Percentiles rank a stretch among this genome's conserved stretches.
Evolutionary conservation across 2,113 vertebrate genomes (phyloP).

Genomic region (Sinosuthora webbiana): DNA sequence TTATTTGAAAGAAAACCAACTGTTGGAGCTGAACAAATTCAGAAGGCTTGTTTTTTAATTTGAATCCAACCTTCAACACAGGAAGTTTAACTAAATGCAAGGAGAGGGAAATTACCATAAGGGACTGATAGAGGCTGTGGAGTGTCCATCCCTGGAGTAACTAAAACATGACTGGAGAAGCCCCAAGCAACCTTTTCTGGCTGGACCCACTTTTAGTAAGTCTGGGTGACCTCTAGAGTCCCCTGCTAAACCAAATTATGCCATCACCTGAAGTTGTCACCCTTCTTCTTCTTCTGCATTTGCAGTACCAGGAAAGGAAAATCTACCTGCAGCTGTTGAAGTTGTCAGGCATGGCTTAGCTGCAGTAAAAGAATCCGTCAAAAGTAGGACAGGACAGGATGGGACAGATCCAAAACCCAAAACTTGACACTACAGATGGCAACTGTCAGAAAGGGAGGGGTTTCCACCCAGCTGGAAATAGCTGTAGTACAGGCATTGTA

Average conservation of each 20-base stretch:
- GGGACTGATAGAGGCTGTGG: neutral
- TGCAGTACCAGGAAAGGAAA: neutral
- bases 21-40: neutral
- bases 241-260: neutral
- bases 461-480: neutral
- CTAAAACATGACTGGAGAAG: neutral
- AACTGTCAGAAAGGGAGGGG: neutral
- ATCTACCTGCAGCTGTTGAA: neutral
- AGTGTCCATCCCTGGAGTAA: neutral
- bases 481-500: neutral
- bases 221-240: neutral
- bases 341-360: neutral
- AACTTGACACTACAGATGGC: neutral
- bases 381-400: neutral
- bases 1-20: neutral
- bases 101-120: neutral
- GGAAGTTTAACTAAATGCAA: neutral
- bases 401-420: neutral
- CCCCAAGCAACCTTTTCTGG: neutral
- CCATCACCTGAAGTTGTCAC: neutral
- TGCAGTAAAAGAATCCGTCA: neutral
- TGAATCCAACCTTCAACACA: neutral
- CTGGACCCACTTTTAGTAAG: neutral
- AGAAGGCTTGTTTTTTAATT: neutral
- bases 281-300: neutral